A percentile compares a stretch with the other conserved stretches of the same genome.
These are phyloP conservation scores for Podarcis lilfordi DNA, from an alignment of 2,797 vertebrate species.

Conservation along the genomic window DNA sequence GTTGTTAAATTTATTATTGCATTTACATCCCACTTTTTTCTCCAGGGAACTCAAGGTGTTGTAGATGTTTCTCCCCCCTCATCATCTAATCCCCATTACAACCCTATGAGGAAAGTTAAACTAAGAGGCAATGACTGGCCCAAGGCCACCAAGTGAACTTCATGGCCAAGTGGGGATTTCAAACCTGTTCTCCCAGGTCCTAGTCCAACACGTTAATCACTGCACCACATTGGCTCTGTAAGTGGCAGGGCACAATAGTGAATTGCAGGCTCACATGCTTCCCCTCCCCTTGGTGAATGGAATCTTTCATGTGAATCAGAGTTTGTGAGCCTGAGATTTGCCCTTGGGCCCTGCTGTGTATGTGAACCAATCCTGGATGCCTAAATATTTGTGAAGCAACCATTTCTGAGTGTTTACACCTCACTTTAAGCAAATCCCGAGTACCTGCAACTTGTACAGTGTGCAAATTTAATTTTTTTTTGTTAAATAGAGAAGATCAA, in stretches of 20 bases:
- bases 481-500: conserved; percentile 9
- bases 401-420: conserved; percentile 26
- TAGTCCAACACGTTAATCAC: no score
- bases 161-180: no score
- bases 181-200: no score
- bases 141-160: no score
- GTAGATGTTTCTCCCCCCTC: background rate
- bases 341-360: conserved; percentile 13
- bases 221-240: no score
- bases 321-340: background rate
- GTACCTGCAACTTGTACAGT: background rate
- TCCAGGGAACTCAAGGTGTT: background rate
- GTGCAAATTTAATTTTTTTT: background rate
- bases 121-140: no score
- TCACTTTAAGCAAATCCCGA: conserved; percentile 1
- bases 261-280: background rate
- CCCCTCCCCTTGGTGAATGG: background rate
- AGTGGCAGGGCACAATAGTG: background rate
- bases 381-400: conserved; percentile 11
- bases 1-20: background rate
- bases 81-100: no score
- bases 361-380: conserved; percentile 25
- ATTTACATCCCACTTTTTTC: no score
- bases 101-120: no score
- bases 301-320: background rate